Evolutionary conservation across 2,888 invertebrate genomes (phyloP).

Genomic region (Desoria tigrina): DNA sequence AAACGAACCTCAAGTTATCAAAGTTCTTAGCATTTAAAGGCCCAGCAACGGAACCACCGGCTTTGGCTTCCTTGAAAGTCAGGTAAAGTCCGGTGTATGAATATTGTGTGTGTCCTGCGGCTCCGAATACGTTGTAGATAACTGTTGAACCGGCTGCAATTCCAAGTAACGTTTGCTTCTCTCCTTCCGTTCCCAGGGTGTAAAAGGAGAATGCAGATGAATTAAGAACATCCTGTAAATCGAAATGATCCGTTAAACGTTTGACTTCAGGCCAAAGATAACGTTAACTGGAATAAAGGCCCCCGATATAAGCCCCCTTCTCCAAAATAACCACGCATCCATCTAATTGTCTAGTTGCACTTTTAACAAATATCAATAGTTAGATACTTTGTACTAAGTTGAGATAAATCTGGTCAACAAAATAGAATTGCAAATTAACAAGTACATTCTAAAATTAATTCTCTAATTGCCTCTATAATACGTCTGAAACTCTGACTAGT

Average conservation of each 20-base stretch:
- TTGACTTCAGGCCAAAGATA: no score
- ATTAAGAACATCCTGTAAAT: conserved; percentile 51
- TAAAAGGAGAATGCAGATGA: conserved; percentile 38
- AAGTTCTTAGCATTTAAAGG: conserved; percentile 41
- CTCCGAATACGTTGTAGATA: conserved; percentile 44
- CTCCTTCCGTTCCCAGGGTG: no score
- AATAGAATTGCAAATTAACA: not conserved
- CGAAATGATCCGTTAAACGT: conserved; percentile 15
- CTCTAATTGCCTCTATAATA: no score
- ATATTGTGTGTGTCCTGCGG: conserved; percentile 48
- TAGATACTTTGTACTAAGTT: no score
- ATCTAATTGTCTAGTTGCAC: no score
- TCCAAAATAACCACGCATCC: not conserved
- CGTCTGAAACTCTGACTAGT: no score
- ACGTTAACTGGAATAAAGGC: not conserved
- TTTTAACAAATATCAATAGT: no score
- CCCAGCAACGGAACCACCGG: conserved; percentile 38
- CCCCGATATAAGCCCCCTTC: conserved; percentile 8
- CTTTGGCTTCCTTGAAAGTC: conserved; percentile 30
- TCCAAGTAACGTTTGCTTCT: no score
- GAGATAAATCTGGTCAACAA: no score
- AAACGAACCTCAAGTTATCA: conserved; percentile 47
- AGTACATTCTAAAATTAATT: no score
- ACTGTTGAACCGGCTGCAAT: conserved; percentile 40
- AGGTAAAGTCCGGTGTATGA: conserved; percentile 46